A percentile compares a stretch with the other conserved stretches of the same genome.
These are phyloP conservation scores for Bimastos eiseni DNA, from an alignment of 2,888 invertebrate species.

Conservation along the genomic window DNA sequence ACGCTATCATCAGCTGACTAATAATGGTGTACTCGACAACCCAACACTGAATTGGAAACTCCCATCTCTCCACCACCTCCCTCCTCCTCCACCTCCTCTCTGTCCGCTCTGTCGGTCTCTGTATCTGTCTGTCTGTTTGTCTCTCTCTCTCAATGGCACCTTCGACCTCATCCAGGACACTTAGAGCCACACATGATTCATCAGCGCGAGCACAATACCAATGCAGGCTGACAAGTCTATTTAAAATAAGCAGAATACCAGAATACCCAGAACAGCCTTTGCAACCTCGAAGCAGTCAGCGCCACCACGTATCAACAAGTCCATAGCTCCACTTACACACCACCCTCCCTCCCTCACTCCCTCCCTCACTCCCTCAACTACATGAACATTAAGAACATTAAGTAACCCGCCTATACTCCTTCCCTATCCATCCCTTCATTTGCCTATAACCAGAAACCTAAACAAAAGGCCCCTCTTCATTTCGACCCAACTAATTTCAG, in stretches of 20 bases:
- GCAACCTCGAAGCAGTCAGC: neutral
- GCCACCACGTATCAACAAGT: too few relatives aligned
- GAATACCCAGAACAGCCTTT: neutral
- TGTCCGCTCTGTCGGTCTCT: neutral
- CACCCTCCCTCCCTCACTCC: neutral
- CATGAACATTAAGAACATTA: neutral
- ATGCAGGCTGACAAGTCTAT: neutral
- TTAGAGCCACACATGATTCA: conserved; percentile 2
- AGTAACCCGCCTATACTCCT: neutral
- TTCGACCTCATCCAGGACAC: neutral
- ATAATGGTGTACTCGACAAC: neutral
- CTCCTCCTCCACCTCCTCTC: neutral
- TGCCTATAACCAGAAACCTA: neutral
- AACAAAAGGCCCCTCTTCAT: neutral
- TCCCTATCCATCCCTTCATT: neutral
- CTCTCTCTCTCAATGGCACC: neutral
- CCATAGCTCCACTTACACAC: neutral
- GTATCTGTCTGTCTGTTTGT: neutral
- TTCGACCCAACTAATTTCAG: neutral
- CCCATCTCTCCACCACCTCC: neutral
- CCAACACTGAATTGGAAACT: conserved; percentile 6
- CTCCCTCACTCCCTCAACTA: too few relatives aligned
- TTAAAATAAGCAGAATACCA: conserved; percentile 13
- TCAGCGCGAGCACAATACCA: neutral
- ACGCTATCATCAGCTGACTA: neutral